Evolutionary conservation across 2,888 invertebrate genomes (phyloP).

Genomic region (Hirtodrosophila confusa): DNA sequence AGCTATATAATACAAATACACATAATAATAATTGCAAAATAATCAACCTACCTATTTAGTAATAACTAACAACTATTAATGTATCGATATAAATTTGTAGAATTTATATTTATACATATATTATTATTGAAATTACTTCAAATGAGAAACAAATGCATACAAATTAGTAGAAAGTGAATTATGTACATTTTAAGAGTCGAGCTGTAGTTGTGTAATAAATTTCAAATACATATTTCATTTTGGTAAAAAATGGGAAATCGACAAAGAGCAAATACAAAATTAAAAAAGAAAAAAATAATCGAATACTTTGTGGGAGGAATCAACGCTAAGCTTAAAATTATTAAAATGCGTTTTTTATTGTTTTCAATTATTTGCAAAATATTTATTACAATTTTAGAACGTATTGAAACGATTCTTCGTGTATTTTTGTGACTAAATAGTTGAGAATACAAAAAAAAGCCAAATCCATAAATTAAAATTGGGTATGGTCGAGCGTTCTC

Average conservation of each 20-base stretch:
- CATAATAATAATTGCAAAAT: conserved; percentile 55
- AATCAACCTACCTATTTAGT: conserved; percentile 77
- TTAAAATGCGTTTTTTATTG: not conserved
- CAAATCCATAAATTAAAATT: not conserved
- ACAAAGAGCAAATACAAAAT: conserved; percentile 55
- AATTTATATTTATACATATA: conserved; percentile 69
- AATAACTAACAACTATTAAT: conserved; percentile 64
- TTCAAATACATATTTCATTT: conserved; percentile 47
- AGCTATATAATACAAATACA: conserved; percentile 37
- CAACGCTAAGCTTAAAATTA: not conserved
- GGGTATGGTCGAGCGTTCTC: not conserved
- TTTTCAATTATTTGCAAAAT: not conserved
- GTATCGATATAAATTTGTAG: conserved; percentile 69
- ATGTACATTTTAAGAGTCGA: conserved; percentile 64
- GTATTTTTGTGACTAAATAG: not conserved
- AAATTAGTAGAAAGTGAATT: conserved; percentile 70
- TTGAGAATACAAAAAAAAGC: too few relatives aligned
- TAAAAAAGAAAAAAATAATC: conserved; percentile 29
- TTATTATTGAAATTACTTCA: conserved; percentile 58
- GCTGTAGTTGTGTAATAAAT: conserved; percentile 72
- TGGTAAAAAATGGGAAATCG: conserved; percentile 56
- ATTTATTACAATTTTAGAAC: conserved; percentile 3
- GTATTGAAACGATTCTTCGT: not conserved
- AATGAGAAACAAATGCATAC: conserved; percentile 57
- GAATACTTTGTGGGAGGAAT: conserved; percentile 29